These are phyloP conservation scores for Pterostichus madidus DNA, from an alignment of 2,888 invertebrate genomes.

Conservation along the genomic window DNA sequence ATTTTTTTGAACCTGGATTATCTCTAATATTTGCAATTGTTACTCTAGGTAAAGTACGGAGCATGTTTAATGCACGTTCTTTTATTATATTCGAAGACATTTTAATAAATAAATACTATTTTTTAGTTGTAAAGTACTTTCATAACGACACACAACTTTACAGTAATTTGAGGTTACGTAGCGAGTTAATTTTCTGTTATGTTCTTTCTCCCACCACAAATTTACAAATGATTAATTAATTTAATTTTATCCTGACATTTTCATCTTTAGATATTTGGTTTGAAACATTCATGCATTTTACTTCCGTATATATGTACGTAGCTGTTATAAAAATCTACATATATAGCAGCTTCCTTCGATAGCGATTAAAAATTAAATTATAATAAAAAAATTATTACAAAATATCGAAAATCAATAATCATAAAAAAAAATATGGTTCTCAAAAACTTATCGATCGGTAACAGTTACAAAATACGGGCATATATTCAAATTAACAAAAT, in stretches of 20 bases:
- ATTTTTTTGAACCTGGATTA: constrained; percentile 84
- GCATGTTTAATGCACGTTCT: constrained; percentile 88
- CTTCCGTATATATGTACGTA: not conserved
- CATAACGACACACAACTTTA: not conserved
- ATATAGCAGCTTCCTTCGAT: too few relatives aligned
- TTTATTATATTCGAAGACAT: constrained; percentile 79
- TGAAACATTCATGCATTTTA: not conserved
- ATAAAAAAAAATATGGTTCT: too few relatives aligned
- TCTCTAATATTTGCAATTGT: constrained; percentile 86
- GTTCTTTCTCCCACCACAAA: not conserved
- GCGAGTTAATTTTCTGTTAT: not conserved
- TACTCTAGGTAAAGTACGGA: constrained; percentile 88
- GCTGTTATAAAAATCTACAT: too few relatives aligned
- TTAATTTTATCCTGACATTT: not conserved
- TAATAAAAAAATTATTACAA: too few relatives aligned
- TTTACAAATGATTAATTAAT: too few relatives aligned
- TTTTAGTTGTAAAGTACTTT: constrained; percentile 16
- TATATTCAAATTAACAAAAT: not conserved
- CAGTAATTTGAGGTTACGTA: constrained; percentile 12
- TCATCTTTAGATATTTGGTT: too few relatives aligned
- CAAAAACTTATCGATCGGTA: too few relatives aligned
- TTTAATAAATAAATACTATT: constrained; percentile 9
- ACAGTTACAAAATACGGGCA: too few relatives aligned
- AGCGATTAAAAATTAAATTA: too few relatives aligned
- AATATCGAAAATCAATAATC: too few relatives aligned